Base-by-base conservation (phyloP, 2,888 invertebrate species). In the Agonopterix heracliana region DNA sequence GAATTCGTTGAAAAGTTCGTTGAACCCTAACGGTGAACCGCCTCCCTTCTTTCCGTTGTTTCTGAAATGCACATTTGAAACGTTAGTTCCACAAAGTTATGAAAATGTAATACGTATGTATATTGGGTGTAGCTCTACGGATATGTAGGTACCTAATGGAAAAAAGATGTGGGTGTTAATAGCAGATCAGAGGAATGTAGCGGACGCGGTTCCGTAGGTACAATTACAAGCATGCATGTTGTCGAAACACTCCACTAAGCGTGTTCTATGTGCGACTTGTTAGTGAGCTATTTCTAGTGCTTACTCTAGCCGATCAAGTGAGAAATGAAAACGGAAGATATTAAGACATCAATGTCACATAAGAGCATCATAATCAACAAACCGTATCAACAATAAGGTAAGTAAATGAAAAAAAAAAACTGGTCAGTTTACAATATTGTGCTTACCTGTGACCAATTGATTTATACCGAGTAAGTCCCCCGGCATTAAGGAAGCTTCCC, bases 1-100 rank as follows among this genome's bases (percentile, higher is more conserved):
- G 68, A 96, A 94, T 87, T 96, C 96, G 77, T 95, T 94, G 78
- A 96, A 96, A 64, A 96, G 90, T 84, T 96, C 96, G 71, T 94
- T 94, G 83, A 96, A 95, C 66, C 96, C 96, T 63, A 96, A 86
- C 47, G 95, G 95, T 58, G 95, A 95, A 47, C 95, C 94, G 46
- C 92, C 93, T 54, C 91, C 91, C 52, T 91, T 90, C 66, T 91
- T 91, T 13, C 92, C 92, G 65, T 91, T 92, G 59, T 89, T 89
- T 71, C 91, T 92, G 81, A 56, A 90, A 89, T 47, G 43, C 41
- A 56, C 54, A 58, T 38, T 34, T 38, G 38, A 26, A 26, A 26
- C 26, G 26, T 26, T 26, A 26, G 26, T 26, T 26, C 26, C 7
- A 26, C 26, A 26, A 26, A 26, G 26, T 26, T 26, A 26, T 26